Base-by-base conservation (phyloP, 30 jellyfish, hydroid and myxozoan genomes). In the Aurelia aurita complex sp. Pacific region DNA sequence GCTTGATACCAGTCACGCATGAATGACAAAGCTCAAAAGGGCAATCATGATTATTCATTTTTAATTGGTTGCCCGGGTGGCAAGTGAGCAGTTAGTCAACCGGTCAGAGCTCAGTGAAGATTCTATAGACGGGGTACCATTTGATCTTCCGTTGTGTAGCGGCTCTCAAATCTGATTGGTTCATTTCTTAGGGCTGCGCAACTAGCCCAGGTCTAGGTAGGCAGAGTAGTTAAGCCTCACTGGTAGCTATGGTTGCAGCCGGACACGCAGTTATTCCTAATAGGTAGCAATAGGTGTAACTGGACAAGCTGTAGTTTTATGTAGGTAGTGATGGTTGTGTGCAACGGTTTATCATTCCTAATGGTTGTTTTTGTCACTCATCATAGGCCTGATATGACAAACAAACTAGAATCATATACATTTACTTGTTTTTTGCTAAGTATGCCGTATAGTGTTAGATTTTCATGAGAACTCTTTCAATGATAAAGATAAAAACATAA, bases 21-120 rank as follows among this genome's bases (percentile, higher is more conserved):
- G 91, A 61, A 38, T 43, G 77, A 42, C 79, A 60, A 82, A 82
- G 91, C 71, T 82, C 85, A 82, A 82, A 82, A 82, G 91, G 91
- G 85, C 91, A 72, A 63, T 46, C 91, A 50, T 82, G 81, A 82
- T 72, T 82, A 82, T 82, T 70, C 91, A 82, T 82, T 63, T 82
- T 82, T 82, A 82, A 82, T 82, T 82, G 91, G 91, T 64, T 82
- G 85, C 73, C 85, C 91, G 85, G 91, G 91, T 82, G 91, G 91
- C 91, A 75, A 82, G 66, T 82, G 85, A 70, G 91, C 85, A 82
- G 68, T 64, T 82, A 73, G 38, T 57, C 91, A 82, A 82, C 85
- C 91, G 73, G 73, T 57, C 33, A 62, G 85, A 29, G 62, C 64
- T 82, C 91, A 82, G 33, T 82, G 84, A 70, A 73, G 54, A 63